These are phyloP conservation scores for Athripsodes cinereus DNA, from an alignment of 2,888 invertebrate genomes.

Conservation along the genomic window DNA sequence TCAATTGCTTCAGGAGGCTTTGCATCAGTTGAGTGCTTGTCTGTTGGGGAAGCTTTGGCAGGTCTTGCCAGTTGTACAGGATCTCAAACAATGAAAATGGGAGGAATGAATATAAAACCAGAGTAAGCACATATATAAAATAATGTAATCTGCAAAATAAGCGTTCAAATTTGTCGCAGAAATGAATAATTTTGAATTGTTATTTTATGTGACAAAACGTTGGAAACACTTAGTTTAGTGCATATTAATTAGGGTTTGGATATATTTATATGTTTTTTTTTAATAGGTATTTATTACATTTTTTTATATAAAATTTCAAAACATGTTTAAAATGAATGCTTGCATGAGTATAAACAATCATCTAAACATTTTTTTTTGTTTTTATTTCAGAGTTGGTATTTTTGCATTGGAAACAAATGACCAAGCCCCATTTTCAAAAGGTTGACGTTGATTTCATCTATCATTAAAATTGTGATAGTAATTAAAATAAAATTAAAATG, in stretches of 20 bases:
- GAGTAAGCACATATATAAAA: slow-evolving; percentile 13
- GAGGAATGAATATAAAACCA: slow-evolving; percentile 29
- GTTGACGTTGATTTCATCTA: no score
- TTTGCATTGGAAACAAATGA: slow-evolving; percentile 5
- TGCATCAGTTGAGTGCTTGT: slow-evolving; percentile 34
- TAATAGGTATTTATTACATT: background rate
- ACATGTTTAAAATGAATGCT: no score
- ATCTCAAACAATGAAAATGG: slow-evolving; percentile 36
- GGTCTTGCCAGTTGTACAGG: slow-evolving; percentile 31
- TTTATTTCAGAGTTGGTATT: slow-evolving; percentile 6
- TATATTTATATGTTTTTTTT: background rate
- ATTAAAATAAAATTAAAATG: no score
- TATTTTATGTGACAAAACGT: background rate
- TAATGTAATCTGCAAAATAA: background rate
- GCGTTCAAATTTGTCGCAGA: no score
- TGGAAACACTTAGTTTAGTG: background rate
- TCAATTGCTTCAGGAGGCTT: slow-evolving; percentile 36
- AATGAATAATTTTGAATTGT: no score
- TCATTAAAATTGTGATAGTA: no score
- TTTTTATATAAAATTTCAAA: no score
- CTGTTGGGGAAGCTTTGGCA: slow-evolving; percentile 30
- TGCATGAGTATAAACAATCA: no score
- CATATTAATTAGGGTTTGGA: background rate
- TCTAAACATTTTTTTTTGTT: no score
- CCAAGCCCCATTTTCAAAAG: background rate